Percentiles rank a stretch among this genome's conserved stretches.
phyloP scores from a whole-genome alignment of 2,797 vertebrate species.

The Enteromius anoplus region DNA sequence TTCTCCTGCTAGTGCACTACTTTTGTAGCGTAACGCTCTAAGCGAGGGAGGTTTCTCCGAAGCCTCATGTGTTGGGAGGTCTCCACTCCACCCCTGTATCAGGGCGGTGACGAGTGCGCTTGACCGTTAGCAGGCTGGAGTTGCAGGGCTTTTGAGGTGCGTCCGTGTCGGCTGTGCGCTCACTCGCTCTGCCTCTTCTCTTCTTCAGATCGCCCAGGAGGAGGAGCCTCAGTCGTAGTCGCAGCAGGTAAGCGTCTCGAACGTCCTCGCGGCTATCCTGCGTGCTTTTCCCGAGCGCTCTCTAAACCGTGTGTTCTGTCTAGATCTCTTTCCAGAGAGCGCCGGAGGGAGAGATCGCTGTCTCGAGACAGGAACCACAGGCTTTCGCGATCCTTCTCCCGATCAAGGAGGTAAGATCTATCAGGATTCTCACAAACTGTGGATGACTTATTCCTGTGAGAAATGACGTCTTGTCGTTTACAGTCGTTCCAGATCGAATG shows the following conservation, averaged over 20 bases:
- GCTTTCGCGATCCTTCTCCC: conserved; percentile 94
- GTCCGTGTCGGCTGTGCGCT: neutral
- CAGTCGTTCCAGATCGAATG: conserved; percentile 96
- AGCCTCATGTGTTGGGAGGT: conserved; percentile 17
- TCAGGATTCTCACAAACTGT: neutral
- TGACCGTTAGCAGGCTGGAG: conserved; percentile 31
- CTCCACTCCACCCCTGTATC: conserved; percentile 41
- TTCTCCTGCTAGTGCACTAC: conserved; percentile 21
- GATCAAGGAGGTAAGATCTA: conserved; percentile 91
- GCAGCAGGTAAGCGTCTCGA: conserved; percentile 86
- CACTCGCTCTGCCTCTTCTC: conserved; percentile 59
- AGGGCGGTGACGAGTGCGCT: conserved; percentile 31
- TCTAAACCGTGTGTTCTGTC: neutral
- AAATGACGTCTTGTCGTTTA: neutral
- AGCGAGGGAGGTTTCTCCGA: conserved; percentile 22
- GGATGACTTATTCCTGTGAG: neutral
- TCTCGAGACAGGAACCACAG: conserved; percentile 98
- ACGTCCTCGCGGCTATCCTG: neutral
- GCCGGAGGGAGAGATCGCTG: conserved; percentile 94
- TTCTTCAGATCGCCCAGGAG: conserved; percentile 92
- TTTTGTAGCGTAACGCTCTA: conserved; percentile 14
- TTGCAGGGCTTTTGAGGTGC: conserved; percentile 20
- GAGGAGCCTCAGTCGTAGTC: conserved; percentile 96
- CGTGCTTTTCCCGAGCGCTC: neutral
- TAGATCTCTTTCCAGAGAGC: conserved; percentile 97